Base-by-base conservation (phyloP, 2,113 vertebrate genomes). In the Perognathus longimembris region DNA sequence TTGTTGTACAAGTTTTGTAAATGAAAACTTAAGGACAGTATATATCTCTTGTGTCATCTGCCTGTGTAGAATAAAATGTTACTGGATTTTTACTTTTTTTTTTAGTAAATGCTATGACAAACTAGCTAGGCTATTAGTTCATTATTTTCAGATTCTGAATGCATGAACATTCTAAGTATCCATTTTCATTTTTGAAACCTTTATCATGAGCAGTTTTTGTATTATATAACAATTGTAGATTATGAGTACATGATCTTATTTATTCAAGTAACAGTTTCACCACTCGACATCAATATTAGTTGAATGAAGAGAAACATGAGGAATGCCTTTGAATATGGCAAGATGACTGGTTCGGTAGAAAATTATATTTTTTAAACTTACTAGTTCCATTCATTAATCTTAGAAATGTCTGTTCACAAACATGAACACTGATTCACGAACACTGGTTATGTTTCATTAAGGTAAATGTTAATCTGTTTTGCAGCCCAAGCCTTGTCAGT, bases 401-500 rank as follows among this genome's bases (percentile, higher is more conserved):
- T 6, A 34, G 40, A 91, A 85, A 42, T 70, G 9, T 79, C 15
- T 70, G 1, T 50, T 70, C n/a, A n/a, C n/a, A n/a, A n/a, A n/a
- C n/a, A n/a, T n/a, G n/a, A n/a, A n/a, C n/a, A n/a, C n/a, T n/a
- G n/a, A n/a, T n/a, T n/a, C n/a, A n/a, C n/a, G n/a, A n/a, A 42
- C 20, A 69, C 6, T 69, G 7, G 3, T 1, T 85, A 59, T 93
- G n/a, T 36, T 88, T 93, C 50, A 90, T 30, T 74, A 83, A 92
- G 74, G 28, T 66, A 80, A 86, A 61, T 74, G 5, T 24, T 96
- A 45, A 0, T 66, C 50, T 96, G 6, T 97, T 95, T 96, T 95
- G 70, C 97, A 99, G 99, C 99, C 99, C 90, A 99, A 99, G 96
- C 99, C 99, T 89, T 99, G 99, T 97, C 99, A 99, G 97, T 99